phyloP scores from a whole-genome alignment of 2,888 invertebrate genomes.

The Ochropacha duplaris region DNA sequence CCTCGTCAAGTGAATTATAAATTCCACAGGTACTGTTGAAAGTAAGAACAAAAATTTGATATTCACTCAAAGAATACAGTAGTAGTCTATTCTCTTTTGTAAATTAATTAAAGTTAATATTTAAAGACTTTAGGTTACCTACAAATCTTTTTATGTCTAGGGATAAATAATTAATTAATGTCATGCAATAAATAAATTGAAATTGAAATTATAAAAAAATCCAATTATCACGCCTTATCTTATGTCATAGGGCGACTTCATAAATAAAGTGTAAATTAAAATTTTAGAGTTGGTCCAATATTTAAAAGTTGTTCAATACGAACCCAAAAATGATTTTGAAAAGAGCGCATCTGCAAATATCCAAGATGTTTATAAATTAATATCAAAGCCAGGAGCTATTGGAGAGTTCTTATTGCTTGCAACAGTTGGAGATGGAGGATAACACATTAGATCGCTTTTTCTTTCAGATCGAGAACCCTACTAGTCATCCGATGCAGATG shows the following conservation, averaged over 20 bases:
- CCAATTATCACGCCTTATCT: no score
- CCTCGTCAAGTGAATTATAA: neutral
- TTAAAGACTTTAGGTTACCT: neutral
- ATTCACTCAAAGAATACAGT: neutral
- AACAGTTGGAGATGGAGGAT: constrained; percentile 21
- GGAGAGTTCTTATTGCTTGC: constrained; percentile 20
- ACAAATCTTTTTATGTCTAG: neutral
- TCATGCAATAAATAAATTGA: no score
- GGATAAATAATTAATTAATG: no score
- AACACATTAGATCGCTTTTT: constrained; percentile 30
- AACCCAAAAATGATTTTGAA: neutral
- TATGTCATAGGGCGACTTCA: no score
- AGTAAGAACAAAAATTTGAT: neutral
- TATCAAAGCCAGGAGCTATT: neutral
- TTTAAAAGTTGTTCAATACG: neutral
- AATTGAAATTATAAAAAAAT: no score
- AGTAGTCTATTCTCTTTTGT: neutral
- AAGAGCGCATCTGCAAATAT: neutral
- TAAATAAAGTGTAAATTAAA: no score
- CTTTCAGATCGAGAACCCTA: constrained; percentile 73
- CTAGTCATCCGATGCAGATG: constrained; percentile 73
- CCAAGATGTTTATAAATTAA: neutral
- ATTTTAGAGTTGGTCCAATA: no score
- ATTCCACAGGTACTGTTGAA: neutral
- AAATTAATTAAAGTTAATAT: no score